Base-by-base conservation (phyloP, 2,888 invertebrate species). In the Metalampra italica region DNA sequence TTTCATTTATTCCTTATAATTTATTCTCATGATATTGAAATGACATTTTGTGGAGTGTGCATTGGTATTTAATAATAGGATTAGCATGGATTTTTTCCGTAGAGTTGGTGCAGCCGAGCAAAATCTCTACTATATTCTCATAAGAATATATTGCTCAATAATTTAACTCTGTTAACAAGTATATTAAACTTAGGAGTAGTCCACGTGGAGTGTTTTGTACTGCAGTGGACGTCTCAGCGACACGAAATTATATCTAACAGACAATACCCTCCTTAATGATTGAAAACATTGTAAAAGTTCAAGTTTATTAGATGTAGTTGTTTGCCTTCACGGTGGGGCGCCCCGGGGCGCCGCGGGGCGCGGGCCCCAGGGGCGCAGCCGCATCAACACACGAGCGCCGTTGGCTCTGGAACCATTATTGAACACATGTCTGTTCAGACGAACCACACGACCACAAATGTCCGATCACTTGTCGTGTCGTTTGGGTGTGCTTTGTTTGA, bases 51-150 rank as follows among this genome's bases (percentile, higher is more conserved):
- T 86, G 84, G 84, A 83, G 85, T 86, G 83, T 80, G 86, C 83
- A 82, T 85, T 82, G 85, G 85, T 87, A 81, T 82, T 37, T 79
- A 78, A 84, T 82, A 79, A 73, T 84, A 82, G 82, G 69, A 69
- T 75, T 80, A 81, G 78, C 76, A 76, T 74, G 70, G 77, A 75
- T 76, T 78, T 22, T 78, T 82, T 84, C 81, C 64, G 82, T 87
- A 84, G 83, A 83, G 80, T 85, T 86, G 85, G 87, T 85, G 87
- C 88, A 88, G 84, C 86, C 81, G 87, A 85, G 88, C 85, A 87
- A 86, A 34, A 83, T 83, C 85, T 88, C 85, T 87, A 86, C 80
- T 82, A 82, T 85, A 85, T 88, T 87, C 87, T 83, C 77, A 75
- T 83, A 82, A 63, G 85, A 81, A 85, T 87, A 82, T 86, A 84